A percentile compares a stretch with the other conserved stretches of the same genome.
Conservation (phyloP, 2,797 vertebrate genomes). For the Pterois miles region DNA sequence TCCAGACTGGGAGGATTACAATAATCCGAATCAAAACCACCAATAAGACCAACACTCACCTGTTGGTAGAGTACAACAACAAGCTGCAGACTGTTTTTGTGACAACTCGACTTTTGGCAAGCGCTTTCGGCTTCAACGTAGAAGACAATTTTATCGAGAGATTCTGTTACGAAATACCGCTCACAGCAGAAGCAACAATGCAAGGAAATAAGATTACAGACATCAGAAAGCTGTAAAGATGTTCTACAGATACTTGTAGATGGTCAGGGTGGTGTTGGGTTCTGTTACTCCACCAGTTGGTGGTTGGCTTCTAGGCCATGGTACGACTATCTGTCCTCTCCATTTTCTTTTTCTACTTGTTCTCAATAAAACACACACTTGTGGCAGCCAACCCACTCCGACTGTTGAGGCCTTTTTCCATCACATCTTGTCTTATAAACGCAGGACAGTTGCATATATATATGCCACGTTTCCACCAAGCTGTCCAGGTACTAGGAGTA, state of each 20-base stretch:
- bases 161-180: fast-evolving
- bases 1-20: background rate
- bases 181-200: background rate
- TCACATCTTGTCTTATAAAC: no score
- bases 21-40: background rate
- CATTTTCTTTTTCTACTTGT: no score
- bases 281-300: no score
- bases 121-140: background rate
- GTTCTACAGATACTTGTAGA: background rate
- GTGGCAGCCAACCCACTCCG: no score
- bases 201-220: background rate
- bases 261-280: no score
- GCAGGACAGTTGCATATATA: no score
- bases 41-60: background rate
- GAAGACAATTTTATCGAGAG: background rate
- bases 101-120: background rate
- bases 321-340: no score
- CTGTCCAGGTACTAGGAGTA: no score
- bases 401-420: no score
- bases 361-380: no score
- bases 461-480: no score
- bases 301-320: no score
- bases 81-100: fast-evolving
- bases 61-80: background rate
- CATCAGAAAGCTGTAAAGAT: background rate